Conservation (phyloP, 2,888 invertebrate species). For the Drosophila recens region DNA sequence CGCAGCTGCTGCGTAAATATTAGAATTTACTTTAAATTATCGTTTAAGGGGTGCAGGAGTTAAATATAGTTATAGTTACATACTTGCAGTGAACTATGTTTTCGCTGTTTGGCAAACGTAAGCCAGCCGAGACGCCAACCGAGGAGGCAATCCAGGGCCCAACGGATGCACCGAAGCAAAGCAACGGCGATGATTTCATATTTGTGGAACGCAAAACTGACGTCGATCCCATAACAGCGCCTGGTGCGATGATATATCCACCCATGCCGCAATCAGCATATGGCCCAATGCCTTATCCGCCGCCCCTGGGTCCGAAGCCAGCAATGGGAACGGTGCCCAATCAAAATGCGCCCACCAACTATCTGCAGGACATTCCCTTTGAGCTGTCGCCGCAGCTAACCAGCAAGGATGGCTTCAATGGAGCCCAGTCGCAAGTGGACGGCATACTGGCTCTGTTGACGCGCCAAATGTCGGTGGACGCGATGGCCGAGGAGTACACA, state of each 20-base stretch:
- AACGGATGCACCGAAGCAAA: slow-evolving; percentile 41
- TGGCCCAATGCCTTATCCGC: slow-evolving; percentile 65
- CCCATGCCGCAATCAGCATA: slow-evolving; percentile 65
- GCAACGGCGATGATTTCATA: slow-evolving; percentile 80
- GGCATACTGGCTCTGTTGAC: slow-evolving; percentile 82
- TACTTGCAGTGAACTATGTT: slow-evolving; percentile 63
- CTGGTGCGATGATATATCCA: slow-evolving; percentile 62
- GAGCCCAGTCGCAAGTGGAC: slow-evolving; percentile 81
- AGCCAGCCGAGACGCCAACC: slow-evolving; percentile 72
- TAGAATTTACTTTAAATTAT: neutral
- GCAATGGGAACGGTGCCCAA: slow-evolving; percentile 1
- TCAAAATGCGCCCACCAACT: slow-evolving; percentile 64
- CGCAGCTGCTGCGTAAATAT: slow-evolving; percentile 43
- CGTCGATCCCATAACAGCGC: slow-evolving; percentile 43
- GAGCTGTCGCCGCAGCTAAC: slow-evolving; percentile 78
- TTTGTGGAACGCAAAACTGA: slow-evolving; percentile 75
- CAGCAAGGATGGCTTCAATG: slow-evolving; percentile 68
- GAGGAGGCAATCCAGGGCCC: slow-evolving; percentile 71
- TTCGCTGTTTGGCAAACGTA: slow-evolving; percentile 81
- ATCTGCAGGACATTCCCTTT: slow-evolving; percentile 83
- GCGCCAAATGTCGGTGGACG: slow-evolving; percentile 78
- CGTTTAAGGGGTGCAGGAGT: neutral
- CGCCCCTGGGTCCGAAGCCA: slow-evolving; percentile 35
- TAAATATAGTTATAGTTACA: neutral
- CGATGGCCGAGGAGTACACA: slow-evolving; percentile 77